Evolutionary conservation across 2,888 invertebrate genomes (phyloP).

Genomic region (Volucella zonaria): DNA sequence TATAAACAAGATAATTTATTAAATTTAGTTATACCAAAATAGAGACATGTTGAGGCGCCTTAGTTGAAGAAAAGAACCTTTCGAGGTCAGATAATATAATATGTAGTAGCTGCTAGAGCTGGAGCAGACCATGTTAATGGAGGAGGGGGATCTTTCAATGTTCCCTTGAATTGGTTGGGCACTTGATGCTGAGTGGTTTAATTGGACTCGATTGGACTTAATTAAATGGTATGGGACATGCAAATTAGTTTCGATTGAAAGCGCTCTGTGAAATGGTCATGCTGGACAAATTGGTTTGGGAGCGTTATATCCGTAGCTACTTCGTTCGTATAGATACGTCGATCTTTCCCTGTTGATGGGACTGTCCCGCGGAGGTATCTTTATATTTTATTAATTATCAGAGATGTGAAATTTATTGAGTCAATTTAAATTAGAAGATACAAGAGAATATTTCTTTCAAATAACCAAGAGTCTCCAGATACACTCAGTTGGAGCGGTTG

Average conservation of each 20-base stretch:
- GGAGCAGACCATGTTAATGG: conserved; percentile 3
- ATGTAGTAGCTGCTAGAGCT: conserved; percentile 11
- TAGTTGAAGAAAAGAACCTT: conserved; percentile 34
- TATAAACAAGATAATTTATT: conserved; percentile 43
- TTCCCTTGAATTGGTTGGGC: conserved; percentile 24
- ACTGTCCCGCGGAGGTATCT: conserved; percentile 4
- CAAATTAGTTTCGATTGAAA: conserved; percentile 65
- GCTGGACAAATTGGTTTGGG: conserved; percentile 39
- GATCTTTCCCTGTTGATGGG: conserved; percentile 5
- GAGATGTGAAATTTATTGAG: conserved; percentile 34
- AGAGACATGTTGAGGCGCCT: conserved; percentile 12
- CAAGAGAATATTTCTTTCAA: not conserved
- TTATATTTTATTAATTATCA: conserved; percentile 33
- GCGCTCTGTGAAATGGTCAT: conserved; percentile 30
- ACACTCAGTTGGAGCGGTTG: not conserved
- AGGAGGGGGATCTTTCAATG: conserved; percentile 27
- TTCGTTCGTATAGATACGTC: conserved; percentile 24
- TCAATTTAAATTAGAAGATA: not conserved
- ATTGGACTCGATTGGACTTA: conserved; percentile 71
- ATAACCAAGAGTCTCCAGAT: not conserved
- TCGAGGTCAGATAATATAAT: conserved; percentile 41
- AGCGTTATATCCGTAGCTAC: not conserved
- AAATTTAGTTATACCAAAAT: conserved; percentile 48
- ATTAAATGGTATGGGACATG: conserved; percentile 64
- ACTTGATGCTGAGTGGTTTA: conserved; percentile 45